These are phyloP conservation scores for Camponotus pennsylvanicus DNA, from an alignment of 1,140 invertebrate genomes.

Conservation along the genomic window DNA sequence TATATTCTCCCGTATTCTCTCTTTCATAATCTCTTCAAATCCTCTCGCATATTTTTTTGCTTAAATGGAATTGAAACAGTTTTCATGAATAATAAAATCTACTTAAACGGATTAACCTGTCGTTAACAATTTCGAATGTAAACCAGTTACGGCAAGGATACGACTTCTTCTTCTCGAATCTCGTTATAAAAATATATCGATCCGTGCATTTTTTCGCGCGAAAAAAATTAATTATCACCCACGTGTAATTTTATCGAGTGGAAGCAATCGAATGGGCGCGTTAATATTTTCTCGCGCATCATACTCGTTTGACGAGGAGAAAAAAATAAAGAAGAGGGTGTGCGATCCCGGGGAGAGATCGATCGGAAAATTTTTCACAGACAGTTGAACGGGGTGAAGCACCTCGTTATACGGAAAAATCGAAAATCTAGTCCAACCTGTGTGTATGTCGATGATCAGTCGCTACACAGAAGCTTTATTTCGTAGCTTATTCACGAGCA, in stretches of 20 bases:
- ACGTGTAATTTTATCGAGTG: conserved; percentile 31
- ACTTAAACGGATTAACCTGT: neutral
- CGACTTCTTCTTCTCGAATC: neutral
- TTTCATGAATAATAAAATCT: neutral
- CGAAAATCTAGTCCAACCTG: neutral
- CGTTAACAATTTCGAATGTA: neutral
- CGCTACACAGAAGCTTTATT: neutral
- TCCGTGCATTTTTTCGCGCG: neutral
- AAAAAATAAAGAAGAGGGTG: neutral
- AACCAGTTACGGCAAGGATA: neutral
- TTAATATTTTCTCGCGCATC: conserved; percentile 37
- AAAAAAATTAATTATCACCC: conserved; percentile 41
- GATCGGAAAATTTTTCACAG: conserved; percentile 49
- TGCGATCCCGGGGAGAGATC: conserved; percentile 22
- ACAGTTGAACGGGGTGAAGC: conserved; percentile 11
- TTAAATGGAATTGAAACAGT: neutral
- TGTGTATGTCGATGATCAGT: neutral
- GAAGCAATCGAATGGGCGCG: conserved; percentile 32
- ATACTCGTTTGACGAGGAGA: conserved; percentile 1
- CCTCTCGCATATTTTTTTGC: neutral
- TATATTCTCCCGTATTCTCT: neutral
- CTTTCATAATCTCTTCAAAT: neutral
- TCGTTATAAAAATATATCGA: neutral
- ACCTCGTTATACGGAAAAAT: conserved; percentile 29
- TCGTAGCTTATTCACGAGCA: conserved; percentile 3